Evolutionary conservation across 2,888 invertebrate genomes (phyloP).

Genomic region (Portevinia maculata): DNA sequence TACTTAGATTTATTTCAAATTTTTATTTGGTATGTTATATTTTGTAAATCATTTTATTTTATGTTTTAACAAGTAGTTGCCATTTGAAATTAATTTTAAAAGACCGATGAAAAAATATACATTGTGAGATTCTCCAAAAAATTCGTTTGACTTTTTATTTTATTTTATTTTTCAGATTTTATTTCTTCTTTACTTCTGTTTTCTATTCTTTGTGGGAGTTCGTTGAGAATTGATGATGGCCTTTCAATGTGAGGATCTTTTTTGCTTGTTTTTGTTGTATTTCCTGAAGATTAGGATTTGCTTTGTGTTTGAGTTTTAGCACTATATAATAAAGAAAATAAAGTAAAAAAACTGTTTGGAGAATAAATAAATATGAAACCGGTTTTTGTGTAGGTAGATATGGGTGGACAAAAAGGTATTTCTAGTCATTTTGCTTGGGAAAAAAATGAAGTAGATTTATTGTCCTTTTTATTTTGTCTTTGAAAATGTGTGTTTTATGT

Average conservation of each 20-base stretch:
- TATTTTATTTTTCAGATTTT: conserved; percentile 54
- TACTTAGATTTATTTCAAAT: conserved; percentile 45
- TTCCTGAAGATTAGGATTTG: conserved; percentile 74
- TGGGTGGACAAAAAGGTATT: conserved; percentile 59
- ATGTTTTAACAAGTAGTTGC: conserved; percentile 63
- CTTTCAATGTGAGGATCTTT: conserved; percentile 52
- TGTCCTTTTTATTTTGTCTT: conserved; percentile 60
- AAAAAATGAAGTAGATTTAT: conserved; percentile 60
- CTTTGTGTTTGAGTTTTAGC: conserved; percentile 66
- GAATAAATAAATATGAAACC: conserved; percentile 25
- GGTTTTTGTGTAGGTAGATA: conserved; percentile 62
- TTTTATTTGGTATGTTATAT: conserved; percentile 60
- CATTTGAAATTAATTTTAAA: conserved; percentile 62
- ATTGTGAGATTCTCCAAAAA: conserved; percentile 50
- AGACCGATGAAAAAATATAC: conserved; percentile 51
- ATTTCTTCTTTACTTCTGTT: conserved; percentile 33
- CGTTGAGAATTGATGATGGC: conserved; percentile 38
- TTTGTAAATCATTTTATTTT: conserved; percentile 57
- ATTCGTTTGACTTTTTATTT: conserved; percentile 58
- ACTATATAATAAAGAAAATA: conserved; percentile 38
- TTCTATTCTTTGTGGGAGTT: conserved; percentile 22
- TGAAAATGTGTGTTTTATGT: conserved; percentile 3
- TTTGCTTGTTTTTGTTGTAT: conserved; percentile 54
- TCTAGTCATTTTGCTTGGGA: conserved; percentile 32
- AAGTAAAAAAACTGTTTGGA: conserved; percentile 17